Base-by-base conservation (phyloP, 2,797 vertebrate species). In the Lutjanus argentimaculatus region DNA sequence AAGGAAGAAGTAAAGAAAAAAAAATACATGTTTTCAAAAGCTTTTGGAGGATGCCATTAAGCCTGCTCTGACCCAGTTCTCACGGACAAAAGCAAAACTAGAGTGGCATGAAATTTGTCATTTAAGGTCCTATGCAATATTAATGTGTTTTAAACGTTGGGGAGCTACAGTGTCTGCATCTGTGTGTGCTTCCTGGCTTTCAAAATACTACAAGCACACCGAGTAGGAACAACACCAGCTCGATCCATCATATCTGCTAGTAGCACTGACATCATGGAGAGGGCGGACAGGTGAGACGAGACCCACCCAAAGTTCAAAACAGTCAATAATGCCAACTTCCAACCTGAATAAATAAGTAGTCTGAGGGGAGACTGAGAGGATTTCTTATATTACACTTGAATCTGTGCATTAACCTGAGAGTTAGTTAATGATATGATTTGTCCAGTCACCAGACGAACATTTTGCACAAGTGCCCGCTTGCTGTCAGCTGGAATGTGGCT, bases 251-350 rank as follows among this genome's bases (percentile, higher is more conserved):
- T 67, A 57, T 64, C 36, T 55, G 51, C 55, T 43, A 77, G 51
- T 30, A 51, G 42, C 14, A 13, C 8, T 1, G 8, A 48, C 42
- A 56, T 7, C 21, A 58, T 55, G 61, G 52, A 80, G 53, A 80
- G 57, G 69, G 52, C 68, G 73, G 68, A 82, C 72, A 73, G 67
- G 65, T 67, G 52, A 68, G 70, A 72, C 13, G 7, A 71, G 57
- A 30, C n/a, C 10, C 51, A 43, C 19, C 63, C 59, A 36, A 51
- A 77, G 59, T 53, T 72, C 82, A 66, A 36, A 59, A 67, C 49
- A 68, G 66, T 46, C 55, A 57, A 45, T 80, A 58, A 72, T 62
- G 77, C 16, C 14, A 76, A 79, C 56, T 76, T 53, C 11, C 40
- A 79, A 45, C 55, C 36, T 49, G 2, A 67, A n/a, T 61, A 43